Percentiles rank a stretch among this genome's conserved stretches.
Evolutionary conservation across 2,113 vertebrate genomes (phyloP).

Genomic region (Xiphophorus couchianus): DNA sequence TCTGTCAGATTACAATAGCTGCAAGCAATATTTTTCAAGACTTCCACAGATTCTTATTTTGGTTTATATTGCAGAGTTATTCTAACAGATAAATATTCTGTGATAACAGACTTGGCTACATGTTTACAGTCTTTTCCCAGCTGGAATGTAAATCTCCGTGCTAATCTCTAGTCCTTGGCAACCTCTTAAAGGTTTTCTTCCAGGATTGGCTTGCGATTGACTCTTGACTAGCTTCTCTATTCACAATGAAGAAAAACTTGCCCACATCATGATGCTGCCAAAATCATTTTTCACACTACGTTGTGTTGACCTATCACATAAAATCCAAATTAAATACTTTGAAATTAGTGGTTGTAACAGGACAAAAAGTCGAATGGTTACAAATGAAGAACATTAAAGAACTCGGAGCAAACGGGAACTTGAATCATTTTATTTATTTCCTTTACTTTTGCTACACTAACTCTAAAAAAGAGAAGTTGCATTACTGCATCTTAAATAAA

Average conservation of each 20-base stretch:
- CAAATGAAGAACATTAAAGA: not conserved
- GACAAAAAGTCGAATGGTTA: not conserved
- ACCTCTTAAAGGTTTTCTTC: not conserved
- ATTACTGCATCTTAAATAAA: not conserved
- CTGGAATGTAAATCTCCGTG: not conserved
- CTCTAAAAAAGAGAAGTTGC: conserved; percentile 18
- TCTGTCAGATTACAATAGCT: not conserved
- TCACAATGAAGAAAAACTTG: not conserved
- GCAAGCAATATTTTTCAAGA: too few species aligned
- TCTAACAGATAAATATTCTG: too few species aligned
- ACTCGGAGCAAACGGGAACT: not conserved
- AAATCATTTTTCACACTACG: not conserved
- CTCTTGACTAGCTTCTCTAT: not conserved
- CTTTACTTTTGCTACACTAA: not conserved
- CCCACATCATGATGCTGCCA: not conserved
- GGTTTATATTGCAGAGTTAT: too few species aligned
- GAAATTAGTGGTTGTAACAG: not conserved
- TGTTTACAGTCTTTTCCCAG: not conserved
- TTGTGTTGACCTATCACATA: not conserved
- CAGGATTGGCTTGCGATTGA: not conserved
- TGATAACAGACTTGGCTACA: not conserved
- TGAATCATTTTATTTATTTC: conserved; percentile 12
- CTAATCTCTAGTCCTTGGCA: not conserved
- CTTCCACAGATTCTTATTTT: too few species aligned
- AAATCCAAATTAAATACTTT: not conserved